These are phyloP conservation scores for Flexamia atlantica DNA, from an alignment of 2,888 invertebrate genomes.

Conservation along the genomic window DNA sequence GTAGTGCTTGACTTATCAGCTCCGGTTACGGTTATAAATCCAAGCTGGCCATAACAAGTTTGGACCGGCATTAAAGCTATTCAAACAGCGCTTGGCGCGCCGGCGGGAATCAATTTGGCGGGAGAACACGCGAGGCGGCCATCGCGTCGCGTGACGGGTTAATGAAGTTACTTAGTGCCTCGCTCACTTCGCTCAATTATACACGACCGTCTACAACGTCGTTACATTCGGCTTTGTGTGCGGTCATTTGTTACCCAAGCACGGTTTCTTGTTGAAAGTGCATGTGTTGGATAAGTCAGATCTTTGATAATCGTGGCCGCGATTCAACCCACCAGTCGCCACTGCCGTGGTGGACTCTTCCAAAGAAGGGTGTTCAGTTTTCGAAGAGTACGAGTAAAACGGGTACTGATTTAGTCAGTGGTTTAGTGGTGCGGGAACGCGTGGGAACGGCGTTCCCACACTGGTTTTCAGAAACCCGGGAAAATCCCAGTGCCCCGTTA, in stretches of 20 bases:
- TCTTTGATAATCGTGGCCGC: no score
- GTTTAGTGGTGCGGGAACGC: no score
- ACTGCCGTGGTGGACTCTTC: no score
- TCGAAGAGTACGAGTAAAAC: no score
- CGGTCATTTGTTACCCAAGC: background rate
- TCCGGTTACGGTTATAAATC: constrained; percentile 22
- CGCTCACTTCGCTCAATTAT: constrained; percentile 47
- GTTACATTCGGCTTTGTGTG: constrained; percentile 29
- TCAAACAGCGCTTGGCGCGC: constrained; percentile 47
- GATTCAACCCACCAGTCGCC: no score
- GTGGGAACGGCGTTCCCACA: no score
- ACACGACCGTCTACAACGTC: constrained; percentile 26
- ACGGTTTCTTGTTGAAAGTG: no score
- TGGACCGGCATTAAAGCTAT: constrained; percentile 43
- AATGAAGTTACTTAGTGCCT: constrained; percentile 64
- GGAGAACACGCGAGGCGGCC: constrained; percentile 57
- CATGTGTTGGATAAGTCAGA: background rate
- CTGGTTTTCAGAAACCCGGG: no score
- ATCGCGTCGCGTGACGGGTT: constrained; percentile 62
- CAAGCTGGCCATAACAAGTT: constrained; percentile 37
- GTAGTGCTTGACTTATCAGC: constrained; percentile 36
- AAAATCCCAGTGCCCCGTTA: no score
- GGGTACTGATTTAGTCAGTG: no score
- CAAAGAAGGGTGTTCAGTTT: no score
- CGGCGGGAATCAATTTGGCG: constrained; percentile 53